phyloP scores from a whole-genome alignment of 2,797 vertebrate genomes.

The Acomys russatus region DNA sequence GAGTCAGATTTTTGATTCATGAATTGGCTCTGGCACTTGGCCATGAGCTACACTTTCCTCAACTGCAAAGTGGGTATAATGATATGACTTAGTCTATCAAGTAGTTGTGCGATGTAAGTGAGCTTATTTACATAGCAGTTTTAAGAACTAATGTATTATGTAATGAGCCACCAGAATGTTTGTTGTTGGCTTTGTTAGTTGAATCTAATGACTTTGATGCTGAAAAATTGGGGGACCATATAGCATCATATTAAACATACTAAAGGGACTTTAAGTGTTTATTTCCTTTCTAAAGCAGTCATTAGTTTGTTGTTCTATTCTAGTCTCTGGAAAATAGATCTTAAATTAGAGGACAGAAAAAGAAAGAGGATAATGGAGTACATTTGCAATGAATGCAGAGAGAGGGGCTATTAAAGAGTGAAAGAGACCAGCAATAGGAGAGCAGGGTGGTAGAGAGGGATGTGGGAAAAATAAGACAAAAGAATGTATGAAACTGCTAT shows the following conservation, averaged over 20 bases:
- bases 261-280: conserved; percentile 27
- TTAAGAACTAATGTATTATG: background rate
- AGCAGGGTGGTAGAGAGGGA: background rate
- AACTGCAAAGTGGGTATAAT: background rate
- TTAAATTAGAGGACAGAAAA: background rate
- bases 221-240: background rate
- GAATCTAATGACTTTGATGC: conserved; percentile 7
- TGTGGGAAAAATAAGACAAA: no score
- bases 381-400: background rate
- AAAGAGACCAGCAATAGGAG: background rate
- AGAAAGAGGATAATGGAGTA: background rate
- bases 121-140: background rate
- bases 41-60: conserved; percentile 12
- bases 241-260: background rate
- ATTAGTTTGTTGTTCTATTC: conserved; percentile 39
- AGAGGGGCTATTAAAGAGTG: background rate
- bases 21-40: background rate
- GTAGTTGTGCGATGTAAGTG: conserved; percentile 13
- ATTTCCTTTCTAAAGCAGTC: conserved; percentile 35
- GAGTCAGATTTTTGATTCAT: conserved; percentile 47
- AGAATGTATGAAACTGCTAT: background rate
- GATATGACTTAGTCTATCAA: background rate
- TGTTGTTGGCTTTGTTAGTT: conserved; percentile 35
- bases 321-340: background rate
- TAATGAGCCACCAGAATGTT: background rate